These are phyloP conservation scores for Holacanthus passer DNA, from an alignment of 2,113 vertebrate genomes.

Conservation along the genomic window DNA sequence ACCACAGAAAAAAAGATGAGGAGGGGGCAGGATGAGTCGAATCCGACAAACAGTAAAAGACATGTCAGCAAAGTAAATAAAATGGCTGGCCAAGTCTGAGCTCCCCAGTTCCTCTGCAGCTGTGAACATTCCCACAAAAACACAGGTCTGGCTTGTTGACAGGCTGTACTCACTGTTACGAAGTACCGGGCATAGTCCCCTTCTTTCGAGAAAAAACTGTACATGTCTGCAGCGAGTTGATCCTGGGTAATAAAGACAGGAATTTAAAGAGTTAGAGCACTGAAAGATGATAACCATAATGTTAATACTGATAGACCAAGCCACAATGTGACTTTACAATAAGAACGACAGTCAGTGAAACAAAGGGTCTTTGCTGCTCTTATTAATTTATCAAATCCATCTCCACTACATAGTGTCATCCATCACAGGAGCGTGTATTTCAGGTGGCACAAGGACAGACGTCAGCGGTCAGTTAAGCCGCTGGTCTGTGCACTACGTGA, in stretches of 20 bases:
- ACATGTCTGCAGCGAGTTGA: conserved; percentile 98
- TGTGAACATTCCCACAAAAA: conserved; percentile 64
- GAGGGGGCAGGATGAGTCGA: neutral
- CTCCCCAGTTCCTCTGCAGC: conserved; percentile 49
- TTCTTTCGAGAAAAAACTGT: conserved; percentile 96
- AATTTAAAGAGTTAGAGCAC: neutral
- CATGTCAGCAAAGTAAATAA: conserved; percentile 59
- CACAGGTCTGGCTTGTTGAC: conserved; percentile 33
- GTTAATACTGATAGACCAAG: neutral
- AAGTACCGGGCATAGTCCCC: conserved; percentile 94
- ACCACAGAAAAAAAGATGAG: conserved; percentile 7
- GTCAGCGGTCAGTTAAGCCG: conserved; percentile 41
- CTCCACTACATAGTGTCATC: neutral
- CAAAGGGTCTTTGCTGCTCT: neutral
- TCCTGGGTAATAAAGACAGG: conserved; percentile 84
- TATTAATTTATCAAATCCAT: neutral
- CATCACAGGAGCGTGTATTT: conserved; percentile 23
- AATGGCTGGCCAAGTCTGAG: conserved; percentile 32
- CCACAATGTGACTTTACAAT: neutral
- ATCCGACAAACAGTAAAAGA: conserved; percentile 36
- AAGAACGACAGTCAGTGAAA: neutral
- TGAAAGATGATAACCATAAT: neutral
- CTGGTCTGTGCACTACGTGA: conserved; percentile 1
- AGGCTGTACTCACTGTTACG: conserved; percentile 87
- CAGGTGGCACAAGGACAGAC: conserved; percentile 20